Conservation (phyloP, 2,113 vertebrate species). For the Amazona guildingii region DNA sequence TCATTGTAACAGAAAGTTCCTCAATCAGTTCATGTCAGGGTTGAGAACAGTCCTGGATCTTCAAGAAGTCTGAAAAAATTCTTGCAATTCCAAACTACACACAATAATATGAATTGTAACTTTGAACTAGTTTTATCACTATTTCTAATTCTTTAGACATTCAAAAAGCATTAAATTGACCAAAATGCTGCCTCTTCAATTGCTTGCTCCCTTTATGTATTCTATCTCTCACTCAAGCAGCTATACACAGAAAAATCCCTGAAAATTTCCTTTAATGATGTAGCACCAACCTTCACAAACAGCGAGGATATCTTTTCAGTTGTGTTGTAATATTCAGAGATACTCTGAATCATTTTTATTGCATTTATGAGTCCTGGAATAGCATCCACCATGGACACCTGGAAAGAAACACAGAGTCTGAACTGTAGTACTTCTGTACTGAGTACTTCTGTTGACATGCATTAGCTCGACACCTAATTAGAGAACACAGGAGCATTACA, state of each 20-base stretch:
- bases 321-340: constrained; percentile 93
- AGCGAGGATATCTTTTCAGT: constrained; percentile 92
- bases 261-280: background rate
- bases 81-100: background rate
- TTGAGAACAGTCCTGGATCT: background rate
- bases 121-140: background rate
- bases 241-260: background rate
- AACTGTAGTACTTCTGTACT: background rate
- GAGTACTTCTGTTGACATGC: background rate
- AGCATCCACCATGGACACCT: constrained; percentile 90
- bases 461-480: background rate
- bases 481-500: accelerated
- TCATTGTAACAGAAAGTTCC: background rate
- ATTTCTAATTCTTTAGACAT: background rate
- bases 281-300: constrained; percentile 88
- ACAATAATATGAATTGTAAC: background rate
- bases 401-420: constrained; percentile 20
- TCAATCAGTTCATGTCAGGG: accelerated
- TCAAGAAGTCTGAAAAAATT: background rate
- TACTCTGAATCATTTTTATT: constrained; percentile 91
- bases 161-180: background rate
- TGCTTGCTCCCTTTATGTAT: background rate
- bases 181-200: background rate
- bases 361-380: constrained; percentile 90
- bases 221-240: background rate